Evolutionary conservation across 2,888 invertebrate species (phyloP), one percentile per base, ranked within the genome.

Genomic region (Abrostola tripartita): DNA sequence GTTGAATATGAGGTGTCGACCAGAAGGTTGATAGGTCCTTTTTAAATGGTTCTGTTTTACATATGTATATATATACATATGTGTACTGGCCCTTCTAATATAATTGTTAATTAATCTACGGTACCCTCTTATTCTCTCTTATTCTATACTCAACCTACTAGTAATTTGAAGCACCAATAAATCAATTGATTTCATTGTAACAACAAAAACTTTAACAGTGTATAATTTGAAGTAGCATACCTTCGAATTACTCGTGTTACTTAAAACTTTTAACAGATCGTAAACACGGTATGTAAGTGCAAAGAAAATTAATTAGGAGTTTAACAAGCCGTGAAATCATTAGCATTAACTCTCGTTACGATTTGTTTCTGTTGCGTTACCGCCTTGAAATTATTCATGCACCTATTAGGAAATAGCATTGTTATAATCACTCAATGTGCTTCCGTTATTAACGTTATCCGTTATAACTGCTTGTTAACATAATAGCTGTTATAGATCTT

Each of bases 381-480:
- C 24, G 37, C 68, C 68, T 69, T 81, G 69, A 53, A 65, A 65
- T 59, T 69, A 63, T 52, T 61, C 61, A 65, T 62, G 52, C 64
- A 40, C n/a, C n/a, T 42, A 52, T 77, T 79, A 67, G 58, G 62
- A 65, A 75, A 67, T 61, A 52, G 49, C 65, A 60, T 58, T 61
- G 74, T 69, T 78, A 12, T 55, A 50, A 74, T 64, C 64, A 77
- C 73, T n/a, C n/a, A n/a, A 57, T 38, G 10, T 14, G 36, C 52
- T 71, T 76, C 76, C 73, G 73, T 57, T 80, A 41, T 61, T 63
- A 51, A 47, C 41, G 54, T 71, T 73, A 68, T 72, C 60, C 55
- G 77, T 63, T 73, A 53, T 52, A 65, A 36, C 61, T 61, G 54
- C 71, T 37, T 38, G 52, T 58, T 51, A 50, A 35, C 57, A 37